A percentile compares a stretch with the other conserved stretches of the same genome.
phyloP scores from a whole-genome alignment of 2,888 invertebrate species.

The Lasioglossum vierecki region DNA sequence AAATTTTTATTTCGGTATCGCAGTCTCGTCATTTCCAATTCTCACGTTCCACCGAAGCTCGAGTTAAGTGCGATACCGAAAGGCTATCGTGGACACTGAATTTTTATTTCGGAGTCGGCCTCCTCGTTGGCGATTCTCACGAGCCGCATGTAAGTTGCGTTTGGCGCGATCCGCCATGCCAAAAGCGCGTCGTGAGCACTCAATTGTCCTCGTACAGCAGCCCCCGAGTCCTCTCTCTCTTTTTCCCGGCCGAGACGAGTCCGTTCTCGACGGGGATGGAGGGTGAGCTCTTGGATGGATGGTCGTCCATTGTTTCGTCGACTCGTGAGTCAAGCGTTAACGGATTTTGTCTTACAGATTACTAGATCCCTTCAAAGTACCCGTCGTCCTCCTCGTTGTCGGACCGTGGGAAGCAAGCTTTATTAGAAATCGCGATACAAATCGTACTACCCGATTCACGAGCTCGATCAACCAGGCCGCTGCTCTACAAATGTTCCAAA shows the following conservation, averaged over 20 bases:
- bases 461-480: background rate
- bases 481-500: background rate
- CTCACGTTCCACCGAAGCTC: too few species aligned
- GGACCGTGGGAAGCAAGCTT: conserved; percentile 65
- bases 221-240: conserved; percentile 54
- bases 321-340: conserved; percentile 82
- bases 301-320: conserved; percentile 78
- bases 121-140: conserved; percentile 34
- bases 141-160: conserved; percentile 25
- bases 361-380: conserved; percentile 75
- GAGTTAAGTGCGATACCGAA: too few species aligned
- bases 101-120: background rate
- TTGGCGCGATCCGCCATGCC: conserved; percentile 11
- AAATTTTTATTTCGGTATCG: too few species aligned
- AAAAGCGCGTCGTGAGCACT: conserved; percentile 61
- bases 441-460: conserved; percentile 42
- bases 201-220: conserved; percentile 69
- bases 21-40: too few species aligned
- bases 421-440: conserved; percentile 66
- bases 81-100: too few species aligned
- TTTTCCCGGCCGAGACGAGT: conserved; percentile 27
- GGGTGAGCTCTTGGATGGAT: conserved; percentile 69
- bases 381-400: conserved; percentile 34
- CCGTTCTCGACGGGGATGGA: conserved; percentile 50
- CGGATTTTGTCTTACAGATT: conserved; percentile 82